Conservation (phyloP, 2,888 invertebrate species). For the Leucophora obtusa region DNA sequence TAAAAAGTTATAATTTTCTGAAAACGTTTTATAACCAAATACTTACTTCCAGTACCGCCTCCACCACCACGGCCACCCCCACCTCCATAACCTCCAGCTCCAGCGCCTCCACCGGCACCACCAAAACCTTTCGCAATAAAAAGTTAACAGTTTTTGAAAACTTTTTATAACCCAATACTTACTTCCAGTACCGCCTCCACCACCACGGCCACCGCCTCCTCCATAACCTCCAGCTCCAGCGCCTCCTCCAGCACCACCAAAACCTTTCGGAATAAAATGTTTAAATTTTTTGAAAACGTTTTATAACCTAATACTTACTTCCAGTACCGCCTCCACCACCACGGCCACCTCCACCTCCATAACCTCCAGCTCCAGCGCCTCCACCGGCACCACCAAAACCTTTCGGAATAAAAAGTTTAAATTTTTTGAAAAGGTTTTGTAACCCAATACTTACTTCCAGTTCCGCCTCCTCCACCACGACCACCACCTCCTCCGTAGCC, state of each 20-base stretch:
- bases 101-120: conserved; percentile 63
- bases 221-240: conserved; percentile 31
- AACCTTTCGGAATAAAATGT: neutral
- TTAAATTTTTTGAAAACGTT: too few species aligned
- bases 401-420: neutral
- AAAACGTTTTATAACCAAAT: too few species aligned
- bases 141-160: too few species aligned
- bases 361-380: conserved; percentile 34
- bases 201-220: conserved; percentile 64
- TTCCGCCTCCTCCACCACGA: conserved; percentile 6
- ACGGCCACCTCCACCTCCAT: conserved; percentile 50
- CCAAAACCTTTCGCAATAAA: conserved; percentile 59
- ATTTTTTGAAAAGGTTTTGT: too few species aligned
- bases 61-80: conserved; percentile 38
- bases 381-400: conserved; percentile 76
- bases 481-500: conserved; percentile 62
- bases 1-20: too few species aligned
- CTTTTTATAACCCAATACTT: too few species aligned
- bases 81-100: conserved; percentile 67
- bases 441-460: conserved; percentile 40
- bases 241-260: conserved; percentile 56
- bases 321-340: conserved; percentile 34
- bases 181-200: conserved; percentile 54
- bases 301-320: conserved; percentile 27
- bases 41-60: too few species aligned